Base-by-base conservation (phyloP, 1,140 invertebrate species). In the Mesaphorura yosii region DNA sequence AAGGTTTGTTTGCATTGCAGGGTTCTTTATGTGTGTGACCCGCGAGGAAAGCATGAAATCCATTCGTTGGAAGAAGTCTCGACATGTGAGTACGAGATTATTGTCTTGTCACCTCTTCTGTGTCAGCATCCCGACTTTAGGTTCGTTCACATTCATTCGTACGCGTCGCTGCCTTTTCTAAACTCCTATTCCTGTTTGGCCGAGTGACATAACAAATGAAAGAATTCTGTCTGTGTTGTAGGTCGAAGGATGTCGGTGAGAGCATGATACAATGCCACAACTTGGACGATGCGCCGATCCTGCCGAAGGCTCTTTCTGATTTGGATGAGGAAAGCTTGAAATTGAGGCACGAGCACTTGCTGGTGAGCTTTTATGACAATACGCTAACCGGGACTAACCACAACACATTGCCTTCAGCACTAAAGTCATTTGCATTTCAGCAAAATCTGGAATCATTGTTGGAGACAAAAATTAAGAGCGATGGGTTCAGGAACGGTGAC, bases 41-140 rank as follows among this genome's bases (percentile, higher is more conserved):
- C 75, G 22, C 79, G 83, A 63, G 82, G 83, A n/a, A 86, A 86
- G 62, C 86, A 93, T 63, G 90, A 95, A 64, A 80, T 97, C 14
- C 90, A 87, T 66, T 88, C 88, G 0, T 74, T 97, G 28, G 92
- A 94, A 66, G 93, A 98, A 72, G 84, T 80, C 0, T 84, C 87
- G 0, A 91, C 85, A 0, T 98, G 94, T 67, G 86, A 91, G 71
- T 98, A 98, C 70, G 88, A 93, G 71, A 80, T 86, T 10, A 78
- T 92, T 25, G 82, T 93, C 10, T 71, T 94, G 5, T 87, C 90
- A 1, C 81, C 86, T 2, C 68, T 83, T 12, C 72, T 97, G 0
- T 98, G 93, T 67, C 69, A 72, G 46, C 91, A 96, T 76, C 89
- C 90, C 1, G 78, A 81, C 60, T 97, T 89, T 64, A 89, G 83